Base-by-base conservation (phyloP, 2,888 invertebrate genomes). In the Sarcophaga rosellei region DNA sequence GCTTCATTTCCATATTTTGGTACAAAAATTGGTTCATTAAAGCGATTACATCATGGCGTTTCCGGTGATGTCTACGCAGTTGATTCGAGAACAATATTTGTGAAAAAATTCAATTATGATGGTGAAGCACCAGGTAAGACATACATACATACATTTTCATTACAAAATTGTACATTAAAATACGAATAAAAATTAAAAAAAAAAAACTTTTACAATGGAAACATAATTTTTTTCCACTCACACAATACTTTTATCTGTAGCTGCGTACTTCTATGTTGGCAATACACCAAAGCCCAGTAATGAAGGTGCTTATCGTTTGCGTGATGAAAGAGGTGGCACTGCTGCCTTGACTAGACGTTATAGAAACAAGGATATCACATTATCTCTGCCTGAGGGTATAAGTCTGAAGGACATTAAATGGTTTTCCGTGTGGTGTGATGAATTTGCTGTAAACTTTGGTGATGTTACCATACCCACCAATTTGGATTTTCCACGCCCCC, bases 381-480 rank as follows among this genome's bases (percentile, higher is more conserved):
- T 98, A 69, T 96, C 97, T 17, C 94, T 98, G 89, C 98, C 98
- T 1, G 98, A 98, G 89, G 97, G 97, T 69, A 96, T 96, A 92
- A 97, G 96, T 47, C 94, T 98, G 85, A 95, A 95, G 90, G 97
- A 97, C 93, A 95, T 97, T 92, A 95, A 95, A 92, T 98, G 98
- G 97, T 96, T 98, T 93, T 96, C 97, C 15, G 96, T 98, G 59
- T 98, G 97, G 97, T 98, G 98, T 93, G 97, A 97, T 91, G 97
- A 98, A 92, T 98, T 96, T 90, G 94, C 96, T 81, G 98, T 98
- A 62, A 98, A 98, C 94, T 98, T 98, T 92, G 98, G 98, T 21
- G 97, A 98, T 91, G 96, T 98, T 84, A 95, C 95, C 90, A 96
- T 98, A 90, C 96, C 97, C 0, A 95, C 95, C 85, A 95, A 94